These are phyloP conservation scores for Clanis bilineata DNA, from an alignment of 2,888 invertebrate genomes.

Conservation along the genomic window DNA sequence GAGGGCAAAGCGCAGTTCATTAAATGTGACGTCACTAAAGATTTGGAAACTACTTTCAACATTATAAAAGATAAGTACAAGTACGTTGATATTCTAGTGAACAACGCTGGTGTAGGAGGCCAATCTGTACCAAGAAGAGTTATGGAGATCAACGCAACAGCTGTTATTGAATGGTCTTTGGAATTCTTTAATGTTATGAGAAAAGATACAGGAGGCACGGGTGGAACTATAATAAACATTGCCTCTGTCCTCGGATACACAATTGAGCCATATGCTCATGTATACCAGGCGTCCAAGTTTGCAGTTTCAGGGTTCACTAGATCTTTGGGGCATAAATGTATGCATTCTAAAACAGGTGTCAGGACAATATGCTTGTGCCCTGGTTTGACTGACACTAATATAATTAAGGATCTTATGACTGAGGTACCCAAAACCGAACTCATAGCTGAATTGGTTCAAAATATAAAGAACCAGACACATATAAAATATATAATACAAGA, in stretches of 20 bases:
- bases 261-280: constrained; percentile 73
- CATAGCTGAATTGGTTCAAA: background rate
- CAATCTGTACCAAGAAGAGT: background rate
- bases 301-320: constrained; percentile 78
- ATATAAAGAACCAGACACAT: too few species aligned
- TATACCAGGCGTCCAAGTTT: constrained; percentile 84
- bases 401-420: background rate
- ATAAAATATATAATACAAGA: constrained; percentile 50
- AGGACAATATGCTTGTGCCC: constrained; percentile 78
- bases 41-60: background rate
- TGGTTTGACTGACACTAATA: constrained; percentile 17
- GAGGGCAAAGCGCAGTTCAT: background rate
- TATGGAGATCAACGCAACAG: constrained; percentile 10
- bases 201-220: constrained; percentile 77
- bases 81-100: background rate
- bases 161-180: constrained; percentile 11
- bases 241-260: constrained; percentile 82
- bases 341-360: constrained; percentile 72
- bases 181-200: constrained; percentile 70
- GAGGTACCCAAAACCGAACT: background rate
- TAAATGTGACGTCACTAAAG: background rate
- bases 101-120: background rate
- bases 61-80: background rate
- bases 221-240: constrained; percentile 85
- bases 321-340: constrained; percentile 67